Conservation (phyloP, 2,113 vertebrate genomes). For the Ivindomyrus marchei region DNA sequence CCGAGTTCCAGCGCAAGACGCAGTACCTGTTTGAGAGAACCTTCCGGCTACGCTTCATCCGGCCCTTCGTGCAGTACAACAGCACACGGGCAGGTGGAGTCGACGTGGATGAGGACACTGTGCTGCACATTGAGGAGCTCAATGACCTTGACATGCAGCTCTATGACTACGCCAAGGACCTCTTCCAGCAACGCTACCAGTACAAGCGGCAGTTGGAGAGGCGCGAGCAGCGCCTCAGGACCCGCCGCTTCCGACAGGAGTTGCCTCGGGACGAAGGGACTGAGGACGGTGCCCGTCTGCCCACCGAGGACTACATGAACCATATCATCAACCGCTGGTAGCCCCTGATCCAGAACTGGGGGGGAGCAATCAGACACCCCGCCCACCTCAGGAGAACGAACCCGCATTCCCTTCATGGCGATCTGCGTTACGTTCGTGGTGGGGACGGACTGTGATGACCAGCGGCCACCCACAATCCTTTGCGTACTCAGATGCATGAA, state of each 20-base stretch:
- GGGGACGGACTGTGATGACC: neutral
- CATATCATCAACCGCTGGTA: constrained; percentile 99
- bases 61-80: neutral
- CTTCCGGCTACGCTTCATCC: neutral
- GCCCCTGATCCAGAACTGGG: constrained; percentile 34
- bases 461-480: constrained; percentile 12
- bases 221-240: constrained; percentile 72
- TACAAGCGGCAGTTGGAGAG: neutral
- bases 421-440: neutral
- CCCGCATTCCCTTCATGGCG: neutral
- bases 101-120: neutral
- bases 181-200: neutral
- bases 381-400: neutral
- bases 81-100: neutral
- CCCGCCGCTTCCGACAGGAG: constrained; percentile 70
- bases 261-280: constrained; percentile 60
- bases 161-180: neutral
- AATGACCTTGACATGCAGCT: neutral
- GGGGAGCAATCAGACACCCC: neutral
- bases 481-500: neutral
- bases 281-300: constrained; percentile 73
- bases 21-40: constrained; percentile 42
- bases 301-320: constrained; percentile 99
- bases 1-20: constrained; percentile 70
- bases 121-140: neutral